Percentiles rank a stretch among this genome's conserved stretches.
phyloP scores from a whole-genome alignment of 2,797 vertebrate species.

The Cichlasoma orientale region DNA sequence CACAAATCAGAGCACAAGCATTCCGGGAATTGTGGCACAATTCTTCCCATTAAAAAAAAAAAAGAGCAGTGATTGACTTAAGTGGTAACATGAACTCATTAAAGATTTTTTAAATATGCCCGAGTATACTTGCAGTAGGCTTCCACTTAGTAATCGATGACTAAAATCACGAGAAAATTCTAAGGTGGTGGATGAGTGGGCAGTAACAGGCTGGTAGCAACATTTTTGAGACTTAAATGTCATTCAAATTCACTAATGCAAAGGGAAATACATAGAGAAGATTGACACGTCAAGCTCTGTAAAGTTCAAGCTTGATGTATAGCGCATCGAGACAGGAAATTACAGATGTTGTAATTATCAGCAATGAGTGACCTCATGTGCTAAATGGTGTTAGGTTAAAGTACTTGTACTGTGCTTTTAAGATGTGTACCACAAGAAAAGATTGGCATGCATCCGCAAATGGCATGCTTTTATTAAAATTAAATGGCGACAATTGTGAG shows the following conservation, averaged over 20 bases:
- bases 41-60: slow-evolving; percentile 45
- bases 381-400: slow-evolving; percentile 67
- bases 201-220: slow-evolving; percentile 76
- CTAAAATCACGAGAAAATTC: slow-evolving; percentile 78
- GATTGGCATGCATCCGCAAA: slow-evolving; percentile 69
- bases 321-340: slow-evolving; percentile 77
- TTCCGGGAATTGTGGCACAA: slow-evolving; percentile 24
- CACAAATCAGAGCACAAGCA: slow-evolving; percentile 13
- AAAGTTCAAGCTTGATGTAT: slow-evolving; percentile 84
- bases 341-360: slow-evolving; percentile 78
- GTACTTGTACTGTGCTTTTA: slow-evolving; percentile 75
- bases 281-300: slow-evolving; percentile 77
- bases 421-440: slow-evolving; percentile 57
- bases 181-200: slow-evolving; percentile 78
- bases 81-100: slow-evolving; percentile 59
- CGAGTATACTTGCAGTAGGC: slow-evolving; percentile 52
- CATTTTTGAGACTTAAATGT: slow-evolving; percentile 84
- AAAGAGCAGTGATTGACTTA: slow-evolving; percentile 60
- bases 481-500: slow-evolving; percentile 62
- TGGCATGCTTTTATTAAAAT: slow-evolving; percentile 74
- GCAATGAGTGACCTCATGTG: slow-evolving; percentile 68
- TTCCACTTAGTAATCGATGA: slow-evolving; percentile 78
- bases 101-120: slow-evolving; percentile 60
- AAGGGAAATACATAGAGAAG: slow-evolving; percentile 79
- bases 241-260: slow-evolving; percentile 85